Conservation (phyloP, 2,888 invertebrate species). For the Chaitophorus viminalis region DNA sequence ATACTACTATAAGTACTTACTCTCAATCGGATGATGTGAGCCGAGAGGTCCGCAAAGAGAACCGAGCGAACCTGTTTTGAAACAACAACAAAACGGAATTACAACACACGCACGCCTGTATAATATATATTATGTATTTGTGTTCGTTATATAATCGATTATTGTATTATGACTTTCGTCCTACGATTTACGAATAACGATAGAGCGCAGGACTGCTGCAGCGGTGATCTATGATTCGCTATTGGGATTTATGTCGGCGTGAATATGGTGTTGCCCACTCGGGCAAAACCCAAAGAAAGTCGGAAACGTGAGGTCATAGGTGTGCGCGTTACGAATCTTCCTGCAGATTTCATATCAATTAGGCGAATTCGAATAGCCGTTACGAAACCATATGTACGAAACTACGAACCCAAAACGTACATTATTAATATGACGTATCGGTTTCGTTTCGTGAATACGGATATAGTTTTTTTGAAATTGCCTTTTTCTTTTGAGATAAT, state of each 20-base stretch:
- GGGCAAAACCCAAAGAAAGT: conserved; percentile 48
- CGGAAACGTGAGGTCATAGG: conserved; percentile 37
- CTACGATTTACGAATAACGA: neutral
- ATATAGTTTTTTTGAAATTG: too few relatives aligned
- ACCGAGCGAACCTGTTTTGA: conserved; percentile 5
- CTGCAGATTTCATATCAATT: neutral
- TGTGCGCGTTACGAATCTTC: conserved; percentile 30
- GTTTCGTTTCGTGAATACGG: neutral
- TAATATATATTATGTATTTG: neutral
- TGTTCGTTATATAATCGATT: neutral
- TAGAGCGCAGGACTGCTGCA: neutral
- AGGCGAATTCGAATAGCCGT: neutral
- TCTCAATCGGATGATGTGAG: neutral
- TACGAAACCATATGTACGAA: conserved; percentile 13
- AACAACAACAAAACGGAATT: conserved; percentile 9
- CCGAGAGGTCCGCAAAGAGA: neutral
- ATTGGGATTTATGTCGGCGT: neutral
- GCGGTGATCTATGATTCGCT: neutral
- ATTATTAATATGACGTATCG: neutral
- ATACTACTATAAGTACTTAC: too few relatives aligned
- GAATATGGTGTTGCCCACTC: conserved; percentile 42
- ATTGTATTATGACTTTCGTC: neutral
- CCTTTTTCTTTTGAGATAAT: too few relatives aligned
- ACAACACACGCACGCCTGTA: neutral
- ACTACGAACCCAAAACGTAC: neutral